Conservation (phyloP, 2,797 vertebrate species). For the Tauraco hartlaubi region DNA sequence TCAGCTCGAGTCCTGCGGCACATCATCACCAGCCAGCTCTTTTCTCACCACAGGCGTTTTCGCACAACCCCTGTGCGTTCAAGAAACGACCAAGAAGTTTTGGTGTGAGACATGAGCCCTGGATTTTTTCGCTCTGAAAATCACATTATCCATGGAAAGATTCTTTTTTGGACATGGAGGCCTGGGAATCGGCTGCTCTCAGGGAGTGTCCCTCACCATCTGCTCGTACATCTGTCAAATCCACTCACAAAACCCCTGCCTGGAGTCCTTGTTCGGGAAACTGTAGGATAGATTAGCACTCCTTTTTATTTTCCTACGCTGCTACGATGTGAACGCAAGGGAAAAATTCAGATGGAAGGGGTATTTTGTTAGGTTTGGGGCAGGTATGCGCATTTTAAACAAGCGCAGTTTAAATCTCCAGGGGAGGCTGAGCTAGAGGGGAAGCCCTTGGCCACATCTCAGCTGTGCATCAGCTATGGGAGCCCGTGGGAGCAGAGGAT, state of each 20-base stretch:
- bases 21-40: neutral
- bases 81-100: neutral
- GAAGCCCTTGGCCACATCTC: neutral
- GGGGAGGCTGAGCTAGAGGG: conserved; percentile 1
- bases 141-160: conserved; percentile 30
- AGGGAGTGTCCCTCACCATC: conserved; percentile 56
- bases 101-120: neutral
- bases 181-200: conserved; percentile 44
- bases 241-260: conserved; percentile 36
- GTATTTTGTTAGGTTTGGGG: neutral
- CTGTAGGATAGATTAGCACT: conserved; percentile 51
- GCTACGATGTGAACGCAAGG: neutral
- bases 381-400: neutral
- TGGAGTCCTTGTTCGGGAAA: neutral
- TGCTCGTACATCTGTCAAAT: conserved; percentile 59
- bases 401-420: neutral
- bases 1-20: accelerated
- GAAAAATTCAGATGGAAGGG: neutral
- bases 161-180: conserved; percentile 44
- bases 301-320: conserved; percentile 16
- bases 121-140: conserved; percentile 52
- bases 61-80: accelerated
- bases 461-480: neutral
- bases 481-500: neutral
- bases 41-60: neutral